These are phyloP conservation scores for Chaenocephalus aceratus DNA, from an alignment of 2,113 vertebrate species.

Conservation along the genomic window DNA sequence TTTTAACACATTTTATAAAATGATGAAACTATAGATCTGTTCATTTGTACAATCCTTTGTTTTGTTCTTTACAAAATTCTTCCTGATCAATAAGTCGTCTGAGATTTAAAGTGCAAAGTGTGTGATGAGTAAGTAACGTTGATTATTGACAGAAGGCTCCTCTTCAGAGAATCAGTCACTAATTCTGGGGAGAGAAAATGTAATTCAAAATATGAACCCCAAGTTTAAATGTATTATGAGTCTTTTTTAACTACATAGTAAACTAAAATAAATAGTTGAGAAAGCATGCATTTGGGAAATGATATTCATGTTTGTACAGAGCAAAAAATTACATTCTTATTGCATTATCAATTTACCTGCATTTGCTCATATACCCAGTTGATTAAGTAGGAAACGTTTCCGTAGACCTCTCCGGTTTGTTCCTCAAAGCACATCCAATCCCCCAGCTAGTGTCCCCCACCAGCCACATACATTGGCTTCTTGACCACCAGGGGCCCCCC, in stretches of 20 bases:
- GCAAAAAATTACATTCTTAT: neutral
- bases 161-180: slow-evolving; percentile 34
- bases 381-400: slow-evolving; percentile 86
- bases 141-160: neutral
- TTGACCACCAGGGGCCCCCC: slow-evolving; percentile 91
- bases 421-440: slow-evolving; percentile 85
- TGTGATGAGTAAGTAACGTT: neutral
- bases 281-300: neutral
- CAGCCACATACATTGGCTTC: slow-evolving; percentile 87
- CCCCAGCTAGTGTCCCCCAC: slow-evolving; percentile 95
- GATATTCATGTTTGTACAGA: neutral
- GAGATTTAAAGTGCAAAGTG: slow-evolving; percentile 49
- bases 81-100: neutral
- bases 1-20: slow-evolving; percentile 5
- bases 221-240: neutral
- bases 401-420: slow-evolving; percentile 91
- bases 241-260: no score
- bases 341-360: slow-evolving; percentile 83
- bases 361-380: slow-evolving; percentile 90
- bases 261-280: neutral
- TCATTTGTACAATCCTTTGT: neutral
- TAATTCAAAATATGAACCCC: neutral
- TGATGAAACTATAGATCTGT: neutral
- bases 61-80: neutral
- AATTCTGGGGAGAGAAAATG: slow-evolving; percentile 36